Conservation (phyloP, 1,140 invertebrate species). For the Homalodisca vitripennis region DNA sequence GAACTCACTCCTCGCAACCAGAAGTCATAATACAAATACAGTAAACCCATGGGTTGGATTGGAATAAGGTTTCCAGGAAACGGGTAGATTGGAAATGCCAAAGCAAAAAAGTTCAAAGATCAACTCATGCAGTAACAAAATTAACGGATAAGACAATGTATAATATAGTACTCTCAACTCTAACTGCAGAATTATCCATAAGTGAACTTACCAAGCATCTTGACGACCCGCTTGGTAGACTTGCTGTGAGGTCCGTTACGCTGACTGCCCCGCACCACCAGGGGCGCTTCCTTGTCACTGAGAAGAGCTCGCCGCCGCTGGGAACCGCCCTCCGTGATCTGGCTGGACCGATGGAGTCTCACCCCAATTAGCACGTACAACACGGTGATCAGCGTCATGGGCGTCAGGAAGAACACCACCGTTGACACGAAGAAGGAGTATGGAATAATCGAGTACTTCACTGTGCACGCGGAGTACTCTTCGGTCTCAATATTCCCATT, state of each 20-base stretch:
- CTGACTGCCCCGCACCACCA: slow-evolving; percentile 26
- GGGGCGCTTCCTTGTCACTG: background rate
- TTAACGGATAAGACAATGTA: no score
- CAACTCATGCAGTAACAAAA: no score
- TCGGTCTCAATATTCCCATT: slow-evolving; percentile 48
- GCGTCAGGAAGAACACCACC: slow-evolving; percentile 79
- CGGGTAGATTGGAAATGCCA: no score
- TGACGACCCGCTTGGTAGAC: slow-evolving; percentile 36
- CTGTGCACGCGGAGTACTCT: slow-evolving; percentile 48
- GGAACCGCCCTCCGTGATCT: slow-evolving; percentile 1
- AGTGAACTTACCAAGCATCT: slow-evolving; percentile 40
- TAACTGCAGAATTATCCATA: no score
- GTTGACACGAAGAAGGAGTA: slow-evolving; percentile 82
- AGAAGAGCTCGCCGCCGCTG: background rate
- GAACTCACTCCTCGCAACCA: no score
- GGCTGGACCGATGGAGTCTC: slow-evolving; percentile 59
- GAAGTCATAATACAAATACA: no score
- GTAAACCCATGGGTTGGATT: no score
- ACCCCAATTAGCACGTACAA: slow-evolving; percentile 81
- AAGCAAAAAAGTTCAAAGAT: no score
- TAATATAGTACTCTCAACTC: no score
- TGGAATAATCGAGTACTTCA: slow-evolving; percentile 47
- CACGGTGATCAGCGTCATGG: slow-evolving; percentile 83
- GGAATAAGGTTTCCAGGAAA: no score
- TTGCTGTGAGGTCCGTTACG: slow-evolving; percentile 22